Evolutionary conservation across 2,888 invertebrate genomes (phyloP), one percentile per base, ranked within the genome.

Genomic region (Marronus borbonicus): DNA sequence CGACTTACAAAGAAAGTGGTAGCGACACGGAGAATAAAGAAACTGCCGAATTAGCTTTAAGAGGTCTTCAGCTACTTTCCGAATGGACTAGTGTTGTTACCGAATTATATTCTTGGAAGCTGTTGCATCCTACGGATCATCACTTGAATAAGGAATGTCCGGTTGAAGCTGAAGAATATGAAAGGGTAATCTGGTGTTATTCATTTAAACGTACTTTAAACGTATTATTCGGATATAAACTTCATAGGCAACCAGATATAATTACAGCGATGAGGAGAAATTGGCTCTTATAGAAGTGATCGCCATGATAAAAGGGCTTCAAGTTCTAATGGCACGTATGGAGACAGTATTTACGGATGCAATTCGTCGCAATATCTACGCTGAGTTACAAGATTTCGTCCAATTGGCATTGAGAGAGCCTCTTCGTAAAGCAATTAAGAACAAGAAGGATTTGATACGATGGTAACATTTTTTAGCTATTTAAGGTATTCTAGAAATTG

Each of bases 241-340:
- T 4, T 49, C 84, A 2, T 86, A 95, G 95, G 97, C 98, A 0
- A 98, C 98, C 0, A 93, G 98, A 8, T 99, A 99, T 90, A 99
- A 99, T 89, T 99, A 99, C 88, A 96, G 95, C 0, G 95, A 96
- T 1, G 98, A 97, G 85, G 99, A 99, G 89, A 99, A 99, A 87
- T 97, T 97, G 89, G 98, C 98, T 0, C 90, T 99, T 84, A 98
- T 99, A 81, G 98, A 99, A 90, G 97, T 98, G 20, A 98, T 99
- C 83, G 98, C 98, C 0, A 99, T 99, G 98, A 98, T 99, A 84
- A 99, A 99, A 89, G 98, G 98, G 0, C 91, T 99, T 3, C 99
- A 99, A 88, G 97, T 97, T 31, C 90, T 98, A 75, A 97, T 99
- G 96, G 96, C 98, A 0, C 92, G 98, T 58, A 98, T 99, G 94